A percentile compares a stretch with the other conserved stretches of the same genome.
These are phyloP conservation scores for Ormyrus thymus DNA, from an alignment of 2,888 invertebrate species.

Conservation along the genomic window DNA sequence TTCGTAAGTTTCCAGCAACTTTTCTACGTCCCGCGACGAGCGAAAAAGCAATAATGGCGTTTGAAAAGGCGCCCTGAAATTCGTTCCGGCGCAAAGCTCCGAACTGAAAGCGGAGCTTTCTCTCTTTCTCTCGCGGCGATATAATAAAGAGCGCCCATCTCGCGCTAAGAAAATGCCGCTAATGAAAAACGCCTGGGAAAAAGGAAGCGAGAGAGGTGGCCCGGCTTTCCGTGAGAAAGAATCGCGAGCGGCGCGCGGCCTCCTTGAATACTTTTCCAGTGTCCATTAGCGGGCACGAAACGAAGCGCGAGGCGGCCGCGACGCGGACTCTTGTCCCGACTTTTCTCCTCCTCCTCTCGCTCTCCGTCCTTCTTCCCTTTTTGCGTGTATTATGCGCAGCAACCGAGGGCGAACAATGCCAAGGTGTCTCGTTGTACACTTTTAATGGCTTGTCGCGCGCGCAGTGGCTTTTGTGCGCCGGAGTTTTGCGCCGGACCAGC, in stretches of 20 bases:
- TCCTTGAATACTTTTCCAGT: conserved; percentile 39
- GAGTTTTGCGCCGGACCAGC: not conserved
- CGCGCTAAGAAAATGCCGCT: conserved; percentile 23
- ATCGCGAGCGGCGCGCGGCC: conserved; percentile 26
- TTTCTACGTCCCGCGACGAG: not conserved
- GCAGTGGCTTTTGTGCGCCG: not conserved
- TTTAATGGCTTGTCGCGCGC: not conserved
- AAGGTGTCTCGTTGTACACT: too few species aligned
- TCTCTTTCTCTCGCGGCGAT: too few species aligned
- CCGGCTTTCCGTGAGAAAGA: conserved; percentile 35
- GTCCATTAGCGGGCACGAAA: conserved; percentile 42
- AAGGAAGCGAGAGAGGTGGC: not conserved
- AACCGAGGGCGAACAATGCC: too few species aligned
- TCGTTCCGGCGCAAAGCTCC: too few species aligned
- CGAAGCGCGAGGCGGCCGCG: not conserved
- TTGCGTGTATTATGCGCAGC: too few species aligned
- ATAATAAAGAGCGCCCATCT: not conserved
- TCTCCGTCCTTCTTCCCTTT: not conserved
- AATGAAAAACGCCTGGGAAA: conserved; percentile 41
- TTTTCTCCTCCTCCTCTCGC: not conserved
- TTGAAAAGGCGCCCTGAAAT: too few species aligned
- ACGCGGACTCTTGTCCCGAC: not conserved
- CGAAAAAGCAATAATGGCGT: not conserved
- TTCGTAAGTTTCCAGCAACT: conserved; percentile 2
- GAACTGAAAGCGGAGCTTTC: too few species aligned